Percentiles rank a stretch among this genome's conserved stretches.
These are phyloP conservation scores for Rhodophaea formosa DNA, from an alignment of 2,888 invertebrate species.

Conservation along the genomic window DNA sequence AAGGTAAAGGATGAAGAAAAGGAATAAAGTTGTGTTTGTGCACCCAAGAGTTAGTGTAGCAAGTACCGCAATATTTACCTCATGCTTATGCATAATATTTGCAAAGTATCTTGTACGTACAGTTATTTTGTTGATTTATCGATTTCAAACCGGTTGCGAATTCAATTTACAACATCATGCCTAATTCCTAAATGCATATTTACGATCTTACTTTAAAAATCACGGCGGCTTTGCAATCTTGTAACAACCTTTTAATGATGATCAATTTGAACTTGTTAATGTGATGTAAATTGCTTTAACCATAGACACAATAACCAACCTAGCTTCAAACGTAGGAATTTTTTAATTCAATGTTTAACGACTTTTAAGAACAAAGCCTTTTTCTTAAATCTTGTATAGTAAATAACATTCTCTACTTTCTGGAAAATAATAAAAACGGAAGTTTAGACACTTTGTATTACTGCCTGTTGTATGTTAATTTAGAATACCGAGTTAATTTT, in stretches of 20 bases:
- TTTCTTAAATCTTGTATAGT: too few relatives aligned
- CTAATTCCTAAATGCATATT: not conserved
- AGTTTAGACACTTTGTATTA: too few relatives aligned
- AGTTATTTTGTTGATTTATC: constrained; percentile 1
- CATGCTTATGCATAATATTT: not conserved
- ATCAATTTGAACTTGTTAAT: not conserved
- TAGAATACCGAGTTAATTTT: not conserved
- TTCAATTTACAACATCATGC: not conserved
- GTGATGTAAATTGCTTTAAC: too few relatives aligned
- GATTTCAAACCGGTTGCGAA: not conserved
- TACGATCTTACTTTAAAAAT: not conserved
- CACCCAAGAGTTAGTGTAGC: constrained; percentile 32
- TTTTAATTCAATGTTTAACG: too few relatives aligned
- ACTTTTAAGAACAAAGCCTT: too few relatives aligned
- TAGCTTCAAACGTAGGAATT: too few relatives aligned
- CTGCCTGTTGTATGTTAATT: too few relatives aligned
- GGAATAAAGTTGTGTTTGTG: constrained; percentile 23
- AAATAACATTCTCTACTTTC: too few relatives aligned
- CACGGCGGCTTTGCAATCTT: too few relatives aligned
- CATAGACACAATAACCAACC: too few relatives aligned
- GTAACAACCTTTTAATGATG: too few relatives aligned
- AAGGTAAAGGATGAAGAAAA: constrained; percentile 38
- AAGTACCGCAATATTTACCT: constrained; percentile 23
- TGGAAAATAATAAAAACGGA: too few relatives aligned
- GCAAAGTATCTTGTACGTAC: not conserved